Percentiles rank a stretch among this genome's conserved stretches.
Evolutionary conservation across 2,113 vertebrate species (phyloP).

Genomic region (Bubo blakistoni): DNA sequence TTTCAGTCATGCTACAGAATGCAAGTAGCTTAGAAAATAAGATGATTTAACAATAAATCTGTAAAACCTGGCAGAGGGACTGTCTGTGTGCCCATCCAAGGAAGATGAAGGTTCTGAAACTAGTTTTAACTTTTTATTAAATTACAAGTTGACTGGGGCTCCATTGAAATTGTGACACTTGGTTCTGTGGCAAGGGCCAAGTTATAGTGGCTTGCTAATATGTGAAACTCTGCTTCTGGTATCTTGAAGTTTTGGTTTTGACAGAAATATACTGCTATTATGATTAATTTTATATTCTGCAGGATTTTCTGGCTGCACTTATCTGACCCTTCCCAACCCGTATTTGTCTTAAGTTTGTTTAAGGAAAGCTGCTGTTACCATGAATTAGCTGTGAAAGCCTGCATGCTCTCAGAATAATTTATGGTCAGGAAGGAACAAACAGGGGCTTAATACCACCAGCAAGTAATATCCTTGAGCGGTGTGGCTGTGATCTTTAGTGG

Average conservation of each 20-base stretch:
- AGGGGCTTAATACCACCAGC: neutral
- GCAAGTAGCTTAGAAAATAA: neutral
- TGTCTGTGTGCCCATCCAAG: neutral
- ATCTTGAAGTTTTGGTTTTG: neutral
- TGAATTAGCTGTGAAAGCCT: neutral
- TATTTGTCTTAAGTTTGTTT: neutral
- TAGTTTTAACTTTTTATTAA: neutral
- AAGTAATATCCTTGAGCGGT: neutral
- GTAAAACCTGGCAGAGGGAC: neutral
- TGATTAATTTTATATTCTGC: neutral
- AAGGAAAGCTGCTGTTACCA: neutral
- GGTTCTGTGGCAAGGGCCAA: neutral
- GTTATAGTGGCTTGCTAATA: neutral
- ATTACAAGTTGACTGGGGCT: neutral
- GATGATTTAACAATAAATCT: neutral
- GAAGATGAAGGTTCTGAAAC: neutral
- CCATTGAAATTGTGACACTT: neutral
- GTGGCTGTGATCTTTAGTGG: neutral
- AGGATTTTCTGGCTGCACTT: neutral
- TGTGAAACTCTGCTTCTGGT: neutral
- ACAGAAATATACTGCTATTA: neutral
- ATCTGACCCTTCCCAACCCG: neutral
- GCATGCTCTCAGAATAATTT: neutral
- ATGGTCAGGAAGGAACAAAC: neutral
- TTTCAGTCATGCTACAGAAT: neutral